A percentile compares a stretch with the other conserved stretches of the same genome.
Evolutionary conservation across 2,113 vertebrate genomes (phyloP).

Genomic region (Balaenoptera acutorostrata): DNA sequence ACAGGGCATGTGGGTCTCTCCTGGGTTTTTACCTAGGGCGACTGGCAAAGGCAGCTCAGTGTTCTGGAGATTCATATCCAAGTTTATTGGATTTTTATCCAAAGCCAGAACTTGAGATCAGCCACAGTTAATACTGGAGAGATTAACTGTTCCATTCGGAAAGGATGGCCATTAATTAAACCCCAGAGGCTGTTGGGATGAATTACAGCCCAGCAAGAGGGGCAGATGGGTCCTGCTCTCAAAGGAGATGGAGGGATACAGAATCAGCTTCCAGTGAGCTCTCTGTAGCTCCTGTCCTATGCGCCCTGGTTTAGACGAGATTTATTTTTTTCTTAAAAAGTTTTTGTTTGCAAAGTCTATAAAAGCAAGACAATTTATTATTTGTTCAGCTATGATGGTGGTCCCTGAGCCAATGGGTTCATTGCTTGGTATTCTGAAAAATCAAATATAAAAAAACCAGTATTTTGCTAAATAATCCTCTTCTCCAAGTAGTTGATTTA

Average conservation of each 20-base stretch:
- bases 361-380: background rate
- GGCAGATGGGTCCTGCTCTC: background rate
- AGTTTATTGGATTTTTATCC: background rate
- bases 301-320: background rate
- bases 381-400: background rate
- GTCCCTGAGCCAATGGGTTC: background rate
- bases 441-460: background rate
- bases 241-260: background rate
- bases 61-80: background rate
- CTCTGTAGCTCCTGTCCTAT: background rate
- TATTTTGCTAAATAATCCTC: background rate
- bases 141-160: slow-evolving; percentile 4
- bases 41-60: background rate
- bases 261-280: background rate
- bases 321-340: slow-evolving; percentile 15
- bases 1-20: background rate
- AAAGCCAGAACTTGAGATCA: slow-evolving; percentile 12
- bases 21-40: background rate
- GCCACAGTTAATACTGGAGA: background rate
- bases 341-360: slow-evolving; percentile 8
- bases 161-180: background rate
- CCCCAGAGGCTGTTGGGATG: background rate
- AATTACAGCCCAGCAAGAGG: background rate
- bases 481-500: background rate
- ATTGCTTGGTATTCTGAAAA: slow-evolving; percentile 16